Evolutionary conservation across 2,888 invertebrate species (phyloP), one percentile per base, ranked within the genome.

Genomic region (Clunio marinus): DNA sequence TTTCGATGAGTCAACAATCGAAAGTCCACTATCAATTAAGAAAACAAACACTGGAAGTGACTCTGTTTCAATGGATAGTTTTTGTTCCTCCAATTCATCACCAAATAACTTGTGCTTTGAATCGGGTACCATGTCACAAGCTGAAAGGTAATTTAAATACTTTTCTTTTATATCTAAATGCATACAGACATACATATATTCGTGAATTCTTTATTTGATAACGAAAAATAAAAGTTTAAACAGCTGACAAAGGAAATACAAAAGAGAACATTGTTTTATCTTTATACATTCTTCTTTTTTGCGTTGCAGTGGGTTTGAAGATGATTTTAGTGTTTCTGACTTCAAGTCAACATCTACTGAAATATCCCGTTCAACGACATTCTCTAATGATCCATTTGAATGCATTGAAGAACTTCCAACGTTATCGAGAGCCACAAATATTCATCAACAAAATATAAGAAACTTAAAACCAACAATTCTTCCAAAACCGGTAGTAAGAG

Each of bases 281-380:
- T n/a, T n/a, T n/a, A n/a, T n/a, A n/a, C n/a, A n/a, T n/a, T n/a
- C n/a, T n/a, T n/a, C n/a, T 46, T 20, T 46, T 10, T 46, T 8
- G 3, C 8, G 8, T 57, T 20, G 13, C 22, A 88, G 88, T 77
- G 88, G 89, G 2, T 91, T 91, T 75, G 91, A 92, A 77, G 91
- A 91, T 79, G 91, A 91, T 75, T 89, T 89, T 76, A 88, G 89
- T 75, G 80, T 86, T 57, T 85, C 86, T 73, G 80, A 86, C 2
- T 79, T 79, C 72, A 76, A 81, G 70, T 78, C 79, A 73, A 83
- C 80, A 73, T 75, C 74, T 58, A 74, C 72, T 65, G 73, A 71
- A 57, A 46, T 35, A 22, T 66, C 66, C 1, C 66, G 66, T 8
- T 66, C 57, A 7, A 68, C 57, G n/a, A 68, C 57, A 8, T 68